Evolutionary conservation across 2,797 vertebrate genomes (phyloP), one percentile per base, ranked within the genome.

Genomic region (Anniella stebbinsi): DNA sequence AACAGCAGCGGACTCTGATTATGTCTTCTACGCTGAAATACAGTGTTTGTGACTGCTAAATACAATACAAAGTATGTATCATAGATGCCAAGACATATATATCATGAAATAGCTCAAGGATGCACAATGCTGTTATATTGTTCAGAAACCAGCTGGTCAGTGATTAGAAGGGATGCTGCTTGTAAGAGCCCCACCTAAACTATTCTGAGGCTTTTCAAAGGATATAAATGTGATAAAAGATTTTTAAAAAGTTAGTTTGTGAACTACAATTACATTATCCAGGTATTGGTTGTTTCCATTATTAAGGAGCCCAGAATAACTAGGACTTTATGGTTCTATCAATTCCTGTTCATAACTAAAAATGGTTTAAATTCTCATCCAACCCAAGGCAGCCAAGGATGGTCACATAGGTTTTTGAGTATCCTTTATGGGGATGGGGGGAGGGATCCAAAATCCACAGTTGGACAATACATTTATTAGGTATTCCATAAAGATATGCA

Each of bases 1-100:
- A 36, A 69, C 23, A n/a, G 2, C 0, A 0, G 0, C 0, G 0
- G 15, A 6, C 2, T 90, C 9, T 78, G 48, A 57, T 75, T 0
- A 86, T 18, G 57, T 80, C 7, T 90, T n/a, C n/a, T 33, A 51
- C 0, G 0, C 33, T 73, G 77, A 17, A 4, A 8, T 45, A 80
- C 0, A 4, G 8, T 76, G 11, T 5, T 38, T n/a, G 23, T 17
- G 30, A 54, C 54, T 80, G 17, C 51, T n/a, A 18, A 80, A 60
- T 80, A 33, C 25, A 45, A 8, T 7, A 41, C 18, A 75, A 23
- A 21, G 72, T 23, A 38, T 41, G 72, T 41, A 75, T 75, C 18
- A 9, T 75, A 1, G 15, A 41, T 21, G 7, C n/a, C 41, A 41
- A 86, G 51, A 60, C 28, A 25, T 54, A 23, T 36, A 33, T 36